These are phyloP conservation scores for Enteromius thamalakanensis DNA, from an alignment of 2,797 vertebrate species.

Conservation along the genomic window DNA sequence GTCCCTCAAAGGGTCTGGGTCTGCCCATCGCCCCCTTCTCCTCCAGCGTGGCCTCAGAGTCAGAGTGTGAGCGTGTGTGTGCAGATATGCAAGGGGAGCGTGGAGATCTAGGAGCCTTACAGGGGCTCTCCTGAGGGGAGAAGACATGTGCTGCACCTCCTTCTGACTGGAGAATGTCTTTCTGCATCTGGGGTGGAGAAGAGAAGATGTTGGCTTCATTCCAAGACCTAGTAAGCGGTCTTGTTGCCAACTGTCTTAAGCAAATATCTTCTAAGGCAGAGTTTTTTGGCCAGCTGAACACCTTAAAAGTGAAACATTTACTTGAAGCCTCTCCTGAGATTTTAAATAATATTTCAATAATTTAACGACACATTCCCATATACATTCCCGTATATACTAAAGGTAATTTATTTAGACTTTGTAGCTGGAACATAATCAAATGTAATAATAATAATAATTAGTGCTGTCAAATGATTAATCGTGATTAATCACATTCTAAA, in stretches of 20 bases:
- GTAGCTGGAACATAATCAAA: not conserved
- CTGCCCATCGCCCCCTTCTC: slow-evolving; percentile 77
- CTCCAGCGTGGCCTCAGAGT: slow-evolving; percentile 82
- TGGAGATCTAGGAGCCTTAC: slow-evolving; percentile 62
- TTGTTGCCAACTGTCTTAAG: not conserved
- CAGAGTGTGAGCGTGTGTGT: slow-evolving; percentile 79
- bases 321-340: too few species aligned
- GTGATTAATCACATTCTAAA: too few species aligned
- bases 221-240: not conserved
- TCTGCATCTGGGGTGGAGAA: slow-evolving; percentile 80
- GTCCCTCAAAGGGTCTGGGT: slow-evolving; percentile 81
- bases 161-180: slow-evolving; percentile 70
- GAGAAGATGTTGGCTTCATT: not conserved
- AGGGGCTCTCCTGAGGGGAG: slow-evolving; percentile 76
- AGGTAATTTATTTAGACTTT: not conserved
- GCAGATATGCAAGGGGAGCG: slow-evolving; percentile 61
- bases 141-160: slow-evolving; percentile 64
- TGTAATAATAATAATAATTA: not conserved
- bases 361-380: not conserved
- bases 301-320: not conserved
- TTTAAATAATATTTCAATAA: not conserved
- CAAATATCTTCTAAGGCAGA: not conserved
- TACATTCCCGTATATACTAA: too few species aligned
- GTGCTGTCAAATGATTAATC: too few species aligned
- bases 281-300: not conserved